Conservation (phyloP, 2,797 vertebrate species). For the Steatocranus sp. region DNA sequence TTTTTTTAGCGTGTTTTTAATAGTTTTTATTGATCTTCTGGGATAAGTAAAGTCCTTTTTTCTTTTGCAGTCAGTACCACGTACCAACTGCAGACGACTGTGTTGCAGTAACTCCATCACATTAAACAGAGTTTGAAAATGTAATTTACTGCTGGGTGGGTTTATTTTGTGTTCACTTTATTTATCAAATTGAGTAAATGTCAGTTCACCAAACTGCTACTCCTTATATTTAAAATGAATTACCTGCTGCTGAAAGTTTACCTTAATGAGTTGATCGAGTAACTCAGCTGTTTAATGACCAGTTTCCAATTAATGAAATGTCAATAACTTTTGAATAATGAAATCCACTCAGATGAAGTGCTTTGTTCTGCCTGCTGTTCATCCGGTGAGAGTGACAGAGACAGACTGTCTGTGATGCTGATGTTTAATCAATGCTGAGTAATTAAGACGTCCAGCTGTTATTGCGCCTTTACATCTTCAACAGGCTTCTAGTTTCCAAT, state of each 20-base stretch:
- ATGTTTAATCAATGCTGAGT: conserved; percentile 37
- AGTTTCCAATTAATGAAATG: neutral
- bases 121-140: neutral
- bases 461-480: conserved; percentile 3
- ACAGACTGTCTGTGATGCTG: conserved; percentile 4
- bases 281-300: neutral
- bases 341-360: neutral
- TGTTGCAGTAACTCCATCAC: neutral
- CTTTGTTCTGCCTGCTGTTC: conserved; percentile 11
- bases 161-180: neutral
- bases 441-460: conserved; percentile 45
- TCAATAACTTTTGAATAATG: conserved; percentile 10
- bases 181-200: neutral
- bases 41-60: neutral
- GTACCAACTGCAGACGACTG: neutral
- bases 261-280: neutral
- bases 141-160: neutral
- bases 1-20: neutral
- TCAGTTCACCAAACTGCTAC: neutral
- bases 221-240: neutral
- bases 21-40: neutral
- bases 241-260: neutral
- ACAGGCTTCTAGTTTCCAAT: conserved; percentile 32
- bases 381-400: neutral
- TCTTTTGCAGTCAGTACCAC: neutral